Percentiles rank a stretch among this genome's conserved stretches.
Conservation (phyloP, 2,797 vertebrate genomes). For the Typhlichthys subterraneus region DNA sequence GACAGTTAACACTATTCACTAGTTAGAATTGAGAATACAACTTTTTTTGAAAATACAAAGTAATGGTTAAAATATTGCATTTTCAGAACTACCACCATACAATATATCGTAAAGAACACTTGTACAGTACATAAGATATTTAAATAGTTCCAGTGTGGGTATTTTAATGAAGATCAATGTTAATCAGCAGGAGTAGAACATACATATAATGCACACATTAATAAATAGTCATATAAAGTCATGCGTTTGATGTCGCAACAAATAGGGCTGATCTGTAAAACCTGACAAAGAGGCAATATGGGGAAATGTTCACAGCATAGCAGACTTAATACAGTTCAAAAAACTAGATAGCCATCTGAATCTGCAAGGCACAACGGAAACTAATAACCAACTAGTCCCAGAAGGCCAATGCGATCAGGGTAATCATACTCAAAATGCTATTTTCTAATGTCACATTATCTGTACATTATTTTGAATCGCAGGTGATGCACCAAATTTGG, state of each 20-base stretch:
- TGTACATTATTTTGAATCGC: neutral
- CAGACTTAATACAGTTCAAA: slow-evolving; percentile 14
- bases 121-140: slow-evolving; percentile 8
- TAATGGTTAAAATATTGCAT: too few species aligned
- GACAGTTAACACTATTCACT: neutral
- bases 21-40: neutral
- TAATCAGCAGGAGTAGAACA: slow-evolving; percentile 79
- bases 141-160: slow-evolving; percentile 79
- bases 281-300: slow-evolving; percentile 49
- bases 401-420: slow-evolving; percentile 23
- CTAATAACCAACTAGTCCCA: slow-evolving; percentile 28
- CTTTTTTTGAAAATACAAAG: too few species aligned
- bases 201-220: slow-evolving; percentile 66
- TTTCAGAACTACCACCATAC: neutral
- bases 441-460: neutral
- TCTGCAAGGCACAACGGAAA: slow-evolving; percentile 19
- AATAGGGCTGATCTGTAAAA: slow-evolving; percentile 44
- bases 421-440: slow-evolving; percentile 6
- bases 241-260: slow-evolving; percentile 40
- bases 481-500: neutral
- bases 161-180: slow-evolving; percentile 64
- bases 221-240: slow-evolving; percentile 71
- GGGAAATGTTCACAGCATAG: slow-evolving; percentile 53
- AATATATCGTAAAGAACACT: neutral
- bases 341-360: slow-evolving; percentile 4